These are phyloP conservation scores for Temnopleurus reevesii DNA, from an alignment of 53 echinoderm and acorn worm species.

Conservation along the genomic window DNA sequence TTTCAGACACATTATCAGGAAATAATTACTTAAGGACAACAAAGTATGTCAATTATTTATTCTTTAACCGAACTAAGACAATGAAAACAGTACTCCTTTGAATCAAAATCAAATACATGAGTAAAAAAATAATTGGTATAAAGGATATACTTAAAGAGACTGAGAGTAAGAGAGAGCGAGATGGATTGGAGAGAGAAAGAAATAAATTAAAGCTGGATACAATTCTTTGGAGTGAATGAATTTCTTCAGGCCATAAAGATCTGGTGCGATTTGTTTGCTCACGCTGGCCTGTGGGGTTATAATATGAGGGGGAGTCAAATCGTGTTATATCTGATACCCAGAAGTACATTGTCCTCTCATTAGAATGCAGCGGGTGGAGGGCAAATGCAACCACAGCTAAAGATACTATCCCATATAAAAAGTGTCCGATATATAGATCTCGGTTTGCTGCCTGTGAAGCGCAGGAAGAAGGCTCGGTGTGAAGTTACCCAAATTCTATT, in stretches of 20 bases:
- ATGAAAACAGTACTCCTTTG: no score
- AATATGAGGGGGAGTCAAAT: constrained; percentile 47
- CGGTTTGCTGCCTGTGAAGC: not conserved
- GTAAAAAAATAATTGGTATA: no score
- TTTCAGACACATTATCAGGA: no score
- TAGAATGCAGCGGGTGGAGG: not conserved
- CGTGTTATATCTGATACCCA: constrained; percentile 18
- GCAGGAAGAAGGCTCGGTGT: not conserved
- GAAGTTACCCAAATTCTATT: constrained; percentile 25
- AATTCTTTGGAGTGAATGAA: not conserved
- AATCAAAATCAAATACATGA: no score
- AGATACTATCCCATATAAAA: not conserved
- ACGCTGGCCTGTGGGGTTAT: constrained; percentile 15
- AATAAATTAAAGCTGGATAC: not conserved
- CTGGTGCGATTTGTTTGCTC: constrained; percentile 35
- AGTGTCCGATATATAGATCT: not conserved
- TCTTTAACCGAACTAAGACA: no score
- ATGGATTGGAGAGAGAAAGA: not conserved
- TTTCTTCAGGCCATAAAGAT: not conserved
- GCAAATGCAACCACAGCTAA: not conserved
- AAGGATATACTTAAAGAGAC: not conserved
- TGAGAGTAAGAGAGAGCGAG: not conserved
- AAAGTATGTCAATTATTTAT: no score
- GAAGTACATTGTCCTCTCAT: constrained; percentile 37
- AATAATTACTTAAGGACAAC: no score